Conservation (phyloP, 2,113 vertebrate species). For the Pachypanchax playfairii region DNA sequence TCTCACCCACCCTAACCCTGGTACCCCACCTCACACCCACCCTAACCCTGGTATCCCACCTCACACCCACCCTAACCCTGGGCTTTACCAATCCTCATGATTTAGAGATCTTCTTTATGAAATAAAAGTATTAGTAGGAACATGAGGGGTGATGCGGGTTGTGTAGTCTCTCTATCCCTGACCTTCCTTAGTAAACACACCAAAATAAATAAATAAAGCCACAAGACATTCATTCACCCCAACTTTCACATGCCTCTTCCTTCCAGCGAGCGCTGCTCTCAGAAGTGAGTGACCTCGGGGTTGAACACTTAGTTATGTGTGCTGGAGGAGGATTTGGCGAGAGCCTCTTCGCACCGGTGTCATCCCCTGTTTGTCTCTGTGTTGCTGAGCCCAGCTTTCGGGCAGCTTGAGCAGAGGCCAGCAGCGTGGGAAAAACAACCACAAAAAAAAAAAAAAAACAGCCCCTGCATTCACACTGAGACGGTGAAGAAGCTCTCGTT, state of each 20-base stretch:
- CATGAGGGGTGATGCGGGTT: too few relatives aligned
- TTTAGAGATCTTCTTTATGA: too few relatives aligned
- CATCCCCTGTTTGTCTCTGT: slow-evolving; percentile 78
- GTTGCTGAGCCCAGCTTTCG: slow-evolving; percentile 63
- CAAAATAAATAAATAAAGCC: slow-evolving; percentile 41
- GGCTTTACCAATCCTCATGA: too few relatives aligned
- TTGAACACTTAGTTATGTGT: slow-evolving; percentile 68
- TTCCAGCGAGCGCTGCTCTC: slow-evolving; percentile 42
- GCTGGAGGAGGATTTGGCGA: slow-evolving; percentile 61
- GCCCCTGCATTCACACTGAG: slow-evolving; percentile 53
- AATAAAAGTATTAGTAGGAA: too few relatives aligned
- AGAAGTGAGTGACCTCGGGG: slow-evolving; percentile 62
- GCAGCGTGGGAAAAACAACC: slow-evolving; percentile 60
- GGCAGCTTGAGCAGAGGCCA: slow-evolving; percentile 56
- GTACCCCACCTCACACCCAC: too few relatives aligned
- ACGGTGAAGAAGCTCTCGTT: slow-evolving; percentile 54
- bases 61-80: too few relatives aligned
- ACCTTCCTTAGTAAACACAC: slow-evolving; percentile 33
- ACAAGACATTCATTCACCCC: slow-evolving; percentile 45
- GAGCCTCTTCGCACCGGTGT: slow-evolving; percentile 71
- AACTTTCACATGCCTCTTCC: slow-evolving; percentile 34
- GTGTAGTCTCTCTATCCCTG: slow-evolving; percentile 38
- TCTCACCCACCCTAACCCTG: too few relatives aligned
- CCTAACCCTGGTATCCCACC: too few relatives aligned
- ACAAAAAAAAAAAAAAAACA: slow-evolving; percentile 29